A percentile compares a stretch with the other conserved stretches of the same genome.
Evolutionary conservation across 2,797 vertebrate species (phyloP).

Genomic region (Schizopygopsis pylzovi): DNA sequence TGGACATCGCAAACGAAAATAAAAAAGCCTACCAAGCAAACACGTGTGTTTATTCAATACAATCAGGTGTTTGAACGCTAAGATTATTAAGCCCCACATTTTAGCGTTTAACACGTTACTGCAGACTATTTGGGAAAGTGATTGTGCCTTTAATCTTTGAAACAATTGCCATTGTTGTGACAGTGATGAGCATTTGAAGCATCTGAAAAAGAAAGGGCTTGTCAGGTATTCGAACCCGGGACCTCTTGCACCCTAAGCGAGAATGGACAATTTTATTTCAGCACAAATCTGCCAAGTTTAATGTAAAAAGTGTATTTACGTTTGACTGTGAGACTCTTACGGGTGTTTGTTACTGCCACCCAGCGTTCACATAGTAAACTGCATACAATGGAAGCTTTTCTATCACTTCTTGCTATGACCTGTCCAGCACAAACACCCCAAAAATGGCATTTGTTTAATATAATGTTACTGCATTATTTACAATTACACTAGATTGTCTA

Average conservation of each 20-base stretch:
- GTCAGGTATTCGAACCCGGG: conserved; percentile 65
- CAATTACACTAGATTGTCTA: neutral
- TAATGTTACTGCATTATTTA: no score
- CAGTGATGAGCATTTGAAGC: neutral
- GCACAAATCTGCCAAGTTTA: neutral
- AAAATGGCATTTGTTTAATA: neutral
- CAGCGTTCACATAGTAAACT: neutral
- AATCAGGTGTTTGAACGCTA: no score
- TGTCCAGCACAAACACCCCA: neutral
- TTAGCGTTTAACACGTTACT: no score
- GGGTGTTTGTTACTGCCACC: neutral
- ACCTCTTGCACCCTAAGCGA: conserved; percentile 66
- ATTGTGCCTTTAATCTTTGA: no score
- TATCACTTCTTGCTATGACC: neutral
- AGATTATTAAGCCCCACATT: no score
- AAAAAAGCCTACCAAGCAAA: no score
- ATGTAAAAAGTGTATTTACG: neutral
- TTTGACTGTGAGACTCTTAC: neutral
- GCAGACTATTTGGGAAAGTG: no score
- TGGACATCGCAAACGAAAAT: no score
- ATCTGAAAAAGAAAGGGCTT: conserved; percentile 32
- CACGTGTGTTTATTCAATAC: no score
- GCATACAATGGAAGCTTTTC: neutral
- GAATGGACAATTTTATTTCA: conserved; percentile 40
- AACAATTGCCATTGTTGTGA: neutral